Conservation (phyloP, 2,113 vertebrate genomes). For the Callopanchax toddi region DNA sequence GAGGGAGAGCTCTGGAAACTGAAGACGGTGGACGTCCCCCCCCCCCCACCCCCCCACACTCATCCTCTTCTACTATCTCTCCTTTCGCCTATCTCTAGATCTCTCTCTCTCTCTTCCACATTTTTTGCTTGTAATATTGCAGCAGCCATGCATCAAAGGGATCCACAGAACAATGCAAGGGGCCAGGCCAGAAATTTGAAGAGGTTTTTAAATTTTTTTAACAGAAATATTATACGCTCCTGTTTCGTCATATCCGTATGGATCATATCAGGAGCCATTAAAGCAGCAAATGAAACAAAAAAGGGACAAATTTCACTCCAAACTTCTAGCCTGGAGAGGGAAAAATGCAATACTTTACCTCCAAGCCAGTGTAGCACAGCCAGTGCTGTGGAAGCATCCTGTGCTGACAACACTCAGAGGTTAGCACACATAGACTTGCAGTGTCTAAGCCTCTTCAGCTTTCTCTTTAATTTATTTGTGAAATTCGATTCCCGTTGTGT, state of each 20-base stretch:
- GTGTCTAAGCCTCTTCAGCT: slow-evolving; percentile 45
- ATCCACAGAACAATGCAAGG: slow-evolving; percentile 76
- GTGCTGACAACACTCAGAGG: slow-evolving; percentile 33
- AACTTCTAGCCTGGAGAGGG: slow-evolving; percentile 21
- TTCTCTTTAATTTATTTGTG: slow-evolving; percentile 55
- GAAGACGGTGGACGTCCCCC: slow-evolving; percentile 65
- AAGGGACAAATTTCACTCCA: slow-evolving; percentile 40
- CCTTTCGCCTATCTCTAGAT: slow-evolving; percentile 51
- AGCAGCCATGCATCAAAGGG: slow-evolving; percentile 80
- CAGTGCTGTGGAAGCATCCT: slow-evolving; percentile 27
- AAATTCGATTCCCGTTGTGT: slow-evolving; percentile 54
- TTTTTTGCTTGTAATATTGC: slow-evolving; percentile 73
- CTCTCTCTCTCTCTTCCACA: slow-evolving; percentile 45
- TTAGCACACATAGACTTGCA: slow-evolving; percentile 30
- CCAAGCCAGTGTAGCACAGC: slow-evolving; percentile 39
- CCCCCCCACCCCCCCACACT: slow-evolving; percentile 49
- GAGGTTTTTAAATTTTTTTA: slow-evolving; percentile 45
- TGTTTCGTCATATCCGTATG: slow-evolving; percentile 65
- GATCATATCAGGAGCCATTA: slow-evolving; percentile 33
- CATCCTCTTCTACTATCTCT: slow-evolving; percentile 54
- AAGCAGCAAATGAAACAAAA: slow-evolving; percentile 37
- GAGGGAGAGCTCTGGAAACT: slow-evolving; percentile 71
- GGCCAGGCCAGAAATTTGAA: slow-evolving; percentile 76
- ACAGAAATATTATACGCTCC: slow-evolving; percentile 70
- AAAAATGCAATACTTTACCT: slow-evolving; percentile 38